phyloP scores from a whole-genome alignment of 2,113 vertebrate genomes.

The Sapayoa aenigma region DNA sequence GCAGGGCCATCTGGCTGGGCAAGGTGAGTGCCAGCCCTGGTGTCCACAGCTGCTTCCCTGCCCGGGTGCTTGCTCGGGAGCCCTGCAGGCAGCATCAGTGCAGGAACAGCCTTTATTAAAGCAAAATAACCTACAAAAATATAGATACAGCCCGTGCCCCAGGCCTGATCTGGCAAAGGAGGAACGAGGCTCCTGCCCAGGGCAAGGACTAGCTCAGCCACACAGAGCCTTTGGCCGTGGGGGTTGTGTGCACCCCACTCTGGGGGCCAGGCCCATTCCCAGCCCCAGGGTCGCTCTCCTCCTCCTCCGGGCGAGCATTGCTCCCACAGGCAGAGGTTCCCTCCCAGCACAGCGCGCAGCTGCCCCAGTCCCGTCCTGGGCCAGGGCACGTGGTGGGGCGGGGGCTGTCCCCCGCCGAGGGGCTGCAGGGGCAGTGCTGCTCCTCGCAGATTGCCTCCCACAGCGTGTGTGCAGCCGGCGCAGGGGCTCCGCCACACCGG shows the following conservation, averaged over 20 bases:
- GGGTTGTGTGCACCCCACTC: neutral
- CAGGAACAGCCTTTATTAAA: slow-evolving; percentile 69
- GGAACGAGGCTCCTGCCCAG: slow-evolving; percentile 19
- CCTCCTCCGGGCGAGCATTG: neutral
- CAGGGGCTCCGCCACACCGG: neutral
- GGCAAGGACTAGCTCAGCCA: slow-evolving; percentile 50
- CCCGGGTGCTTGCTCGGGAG: neutral
- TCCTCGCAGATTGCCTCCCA: neutral
- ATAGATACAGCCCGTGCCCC: slow-evolving; percentile 51
- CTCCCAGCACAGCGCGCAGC: neutral
- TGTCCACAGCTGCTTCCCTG: neutral
- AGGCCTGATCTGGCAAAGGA: neutral
- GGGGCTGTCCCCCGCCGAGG: neutral
- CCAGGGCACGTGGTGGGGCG: neutral
- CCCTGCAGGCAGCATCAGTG: neutral
- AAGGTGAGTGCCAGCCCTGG: neutral
- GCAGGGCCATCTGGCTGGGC: fast-evolving
- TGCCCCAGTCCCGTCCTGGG: slow-evolving; percentile 38
- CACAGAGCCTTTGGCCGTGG: neutral
- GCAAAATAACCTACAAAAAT: slow-evolving; percentile 70
- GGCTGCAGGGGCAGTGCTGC: neutral
- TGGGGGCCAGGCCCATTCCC: neutral
- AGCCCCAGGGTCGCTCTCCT: neutral
- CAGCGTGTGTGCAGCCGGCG: neutral
- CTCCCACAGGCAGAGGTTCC: neutral